Percentiles rank a stretch among this genome's conserved stretches.
phyloP scores from a whole-genome alignment of 2,888 invertebrate species.

The Stictocephala bisonia region DNA sequence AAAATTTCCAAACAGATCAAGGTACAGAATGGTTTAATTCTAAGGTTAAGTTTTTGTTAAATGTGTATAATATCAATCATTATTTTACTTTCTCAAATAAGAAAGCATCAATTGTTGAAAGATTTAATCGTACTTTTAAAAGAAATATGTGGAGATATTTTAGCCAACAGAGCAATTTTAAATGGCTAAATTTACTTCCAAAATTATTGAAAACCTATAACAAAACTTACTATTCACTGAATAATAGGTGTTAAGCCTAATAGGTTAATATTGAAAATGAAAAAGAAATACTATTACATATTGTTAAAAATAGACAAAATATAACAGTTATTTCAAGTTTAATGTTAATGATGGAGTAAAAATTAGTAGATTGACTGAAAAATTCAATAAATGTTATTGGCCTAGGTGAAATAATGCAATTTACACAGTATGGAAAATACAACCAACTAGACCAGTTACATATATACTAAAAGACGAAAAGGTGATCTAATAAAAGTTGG shows the following conservation, averaged over 20 bases:
- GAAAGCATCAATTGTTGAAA: conserved; percentile 50
- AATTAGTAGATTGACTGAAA: not conserved
- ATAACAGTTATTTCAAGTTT: not conserved
- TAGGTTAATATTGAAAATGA: conserved; percentile 44
- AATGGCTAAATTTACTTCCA: conserved; percentile 46
- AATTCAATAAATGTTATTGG: conserved; percentile 17
- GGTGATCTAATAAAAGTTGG: conserved; percentile 14
- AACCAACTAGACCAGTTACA: not conserved
- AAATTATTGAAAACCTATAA: conserved; percentile 46
- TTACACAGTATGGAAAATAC: not conserved
- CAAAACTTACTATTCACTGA: conserved; percentile 41
- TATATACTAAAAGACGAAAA: conserved; percentile 26
- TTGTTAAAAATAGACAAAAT: not conserved
- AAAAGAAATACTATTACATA: not conserved
- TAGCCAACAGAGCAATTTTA: conserved; percentile 30
- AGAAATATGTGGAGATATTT: conserved; percentile 46
- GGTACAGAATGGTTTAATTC: conserved; percentile 52
- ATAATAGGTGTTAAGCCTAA: conserved; percentile 47
- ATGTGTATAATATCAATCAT: conserved; percentile 48
- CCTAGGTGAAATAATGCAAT: conserved; percentile 21
- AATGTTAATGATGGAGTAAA: conserved; percentile 13
- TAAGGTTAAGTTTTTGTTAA: conserved; percentile 45
- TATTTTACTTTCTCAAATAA: conserved; percentile 46
- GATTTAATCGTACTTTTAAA: conserved; percentile 49
- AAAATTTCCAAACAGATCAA: conserved; percentile 51